A percentile compares a stretch with the other conserved stretches of the same genome.
Conservation (phyloP, 2,113 vertebrate genomes). For the Onychorhynchus coronatus region DNA sequence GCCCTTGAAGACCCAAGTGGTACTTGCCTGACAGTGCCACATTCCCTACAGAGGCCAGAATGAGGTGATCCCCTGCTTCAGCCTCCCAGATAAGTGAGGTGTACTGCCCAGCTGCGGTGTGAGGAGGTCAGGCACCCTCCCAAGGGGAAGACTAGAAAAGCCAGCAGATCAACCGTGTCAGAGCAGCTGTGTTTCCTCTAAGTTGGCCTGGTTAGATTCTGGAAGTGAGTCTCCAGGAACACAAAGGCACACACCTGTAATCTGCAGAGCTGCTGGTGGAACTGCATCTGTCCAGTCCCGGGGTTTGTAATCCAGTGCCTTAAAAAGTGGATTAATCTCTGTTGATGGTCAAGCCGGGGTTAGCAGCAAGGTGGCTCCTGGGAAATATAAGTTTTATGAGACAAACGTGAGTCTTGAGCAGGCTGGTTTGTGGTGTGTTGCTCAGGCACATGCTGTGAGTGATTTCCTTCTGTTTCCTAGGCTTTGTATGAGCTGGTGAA, state of each 20-base stretch:
- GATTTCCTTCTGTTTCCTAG: slow-evolving; percentile 59
- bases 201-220: not conserved
- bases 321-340: not conserved
- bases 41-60: not conserved
- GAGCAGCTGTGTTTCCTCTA: not conserved
- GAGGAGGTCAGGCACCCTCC: not conserved
- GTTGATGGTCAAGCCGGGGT: not conserved
- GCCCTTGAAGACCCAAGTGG: not conserved
- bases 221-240: not conserved
- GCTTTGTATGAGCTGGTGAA: slow-evolving; percentile 94
- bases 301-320: not conserved
- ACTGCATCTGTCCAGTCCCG: not conserved
- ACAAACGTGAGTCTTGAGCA: not conserved
- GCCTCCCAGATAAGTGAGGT: not conserved
- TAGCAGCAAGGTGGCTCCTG: not conserved
- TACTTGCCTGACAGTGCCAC: not conserved
- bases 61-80: not conserved
- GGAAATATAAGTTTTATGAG: not conserved
- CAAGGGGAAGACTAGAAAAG: not conserved
- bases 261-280: not conserved
- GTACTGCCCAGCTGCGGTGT: not conserved
- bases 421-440: not conserved
- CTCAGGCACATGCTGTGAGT: not conserved
- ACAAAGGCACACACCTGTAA: not conserved
- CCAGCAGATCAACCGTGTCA: not conserved